phyloP scores from a whole-genome alignment of 1,140 invertebrate species.

The Calycopis cecrops region DNA sequence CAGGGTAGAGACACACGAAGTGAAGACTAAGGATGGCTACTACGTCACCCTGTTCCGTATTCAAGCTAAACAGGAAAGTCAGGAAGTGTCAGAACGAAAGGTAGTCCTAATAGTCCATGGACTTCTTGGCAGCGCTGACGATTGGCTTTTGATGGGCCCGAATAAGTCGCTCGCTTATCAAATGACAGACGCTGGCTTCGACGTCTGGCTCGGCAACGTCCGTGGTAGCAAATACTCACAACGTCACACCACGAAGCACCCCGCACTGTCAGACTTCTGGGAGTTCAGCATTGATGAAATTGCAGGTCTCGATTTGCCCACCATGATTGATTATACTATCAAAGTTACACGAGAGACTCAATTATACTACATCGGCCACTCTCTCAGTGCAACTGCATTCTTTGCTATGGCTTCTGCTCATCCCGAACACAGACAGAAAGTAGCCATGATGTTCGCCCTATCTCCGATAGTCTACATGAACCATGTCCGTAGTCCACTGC shows the following conservation, averaged over 20 bases:
- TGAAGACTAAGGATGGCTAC: constrained; percentile 79
- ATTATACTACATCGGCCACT: constrained; percentile 81
- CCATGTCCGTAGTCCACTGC: constrained; percentile 76
- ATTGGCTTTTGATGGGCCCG: constrained; percentile 77
- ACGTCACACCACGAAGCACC: constrained; percentile 72
- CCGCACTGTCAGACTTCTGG: constrained; percentile 67
- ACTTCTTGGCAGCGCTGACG: constrained; percentile 77
- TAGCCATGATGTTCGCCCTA: constrained; percentile 78
- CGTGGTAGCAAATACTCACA: constrained; percentile 83
- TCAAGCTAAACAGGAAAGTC: constrained; percentile 39
- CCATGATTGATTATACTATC: constrained; percentile 82
- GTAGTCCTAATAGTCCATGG: constrained; percentile 81
- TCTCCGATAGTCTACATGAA: constrained; percentile 80
- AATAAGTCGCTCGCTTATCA: constrained; percentile 70
- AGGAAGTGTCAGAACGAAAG: constrained; percentile 7
- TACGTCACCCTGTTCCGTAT: constrained; percentile 77
- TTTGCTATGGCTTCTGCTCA: constrained; percentile 74
- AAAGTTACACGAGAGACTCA: constrained; percentile 68
- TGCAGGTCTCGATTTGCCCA: constrained; percentile 83
- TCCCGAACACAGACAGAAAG: constrained; percentile 80
- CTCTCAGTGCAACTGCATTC: constrained; percentile 64
- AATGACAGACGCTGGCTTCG: constrained; percentile 77
- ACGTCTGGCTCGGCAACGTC: constrained; percentile 85
- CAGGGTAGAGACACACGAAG: constrained; percentile 73
- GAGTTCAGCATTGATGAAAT: constrained; percentile 82